A percentile compares a stretch with the other conserved stretches of the same genome.
These are phyloP conservation scores for Theonella swinhoei DNA, from an alignment of 37 sponge, comb jelly and placozoan species.

Conservation along the genomic window DNA sequence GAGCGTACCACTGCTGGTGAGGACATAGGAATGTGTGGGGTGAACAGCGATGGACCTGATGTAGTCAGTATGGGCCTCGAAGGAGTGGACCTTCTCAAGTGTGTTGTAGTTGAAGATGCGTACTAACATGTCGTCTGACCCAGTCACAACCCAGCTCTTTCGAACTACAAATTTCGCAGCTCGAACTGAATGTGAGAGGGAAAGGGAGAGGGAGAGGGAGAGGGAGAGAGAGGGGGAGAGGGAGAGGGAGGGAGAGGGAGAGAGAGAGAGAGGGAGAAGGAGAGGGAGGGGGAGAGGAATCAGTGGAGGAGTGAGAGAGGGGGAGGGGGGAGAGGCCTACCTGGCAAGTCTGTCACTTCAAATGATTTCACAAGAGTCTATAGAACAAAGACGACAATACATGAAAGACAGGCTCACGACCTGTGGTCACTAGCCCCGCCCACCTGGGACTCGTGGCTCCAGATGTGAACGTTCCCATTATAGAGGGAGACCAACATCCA, in stretches of 20 bases:
- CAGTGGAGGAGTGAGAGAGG: background rate
- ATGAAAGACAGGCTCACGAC: background rate
- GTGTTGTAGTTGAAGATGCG: slow-evolving; percentile 99
- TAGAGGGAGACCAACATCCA: slow-evolving; percentile 96
- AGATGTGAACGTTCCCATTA: slow-evolving; percentile 97
- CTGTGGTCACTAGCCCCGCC: background rate
- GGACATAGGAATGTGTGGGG: slow-evolving; percentile 93
- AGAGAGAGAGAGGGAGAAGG: background rate
- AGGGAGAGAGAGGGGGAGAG: background rate
- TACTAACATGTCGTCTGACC: slow-evolving; percentile 95
- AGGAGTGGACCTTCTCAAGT: slow-evolving; percentile 90
- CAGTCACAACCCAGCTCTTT: slow-evolving; percentile 96
- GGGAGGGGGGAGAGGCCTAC: slow-evolving; percentile 12
- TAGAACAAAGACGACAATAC: background rate
- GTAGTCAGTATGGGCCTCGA: slow-evolving; percentile 98
- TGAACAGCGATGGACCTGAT: slow-evolving; percentile 90
- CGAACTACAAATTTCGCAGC: slow-evolving; percentile 92
- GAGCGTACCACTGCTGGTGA: slow-evolving; percentile 91
- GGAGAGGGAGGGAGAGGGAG: background rate
- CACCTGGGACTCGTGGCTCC: slow-evolving; percentile 95
- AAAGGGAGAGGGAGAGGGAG: background rate
- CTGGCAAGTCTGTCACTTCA: slow-evolving; percentile 89
- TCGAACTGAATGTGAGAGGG: slow-evolving; percentile 57
- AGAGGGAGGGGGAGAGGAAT: background rate
- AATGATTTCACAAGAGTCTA: slow-evolving; percentile 87